These are phyloP conservation scores for Romanogobio albipinnatus DNA, from an alignment of 2,113 vertebrate species.

Conservation along the genomic window DNA sequence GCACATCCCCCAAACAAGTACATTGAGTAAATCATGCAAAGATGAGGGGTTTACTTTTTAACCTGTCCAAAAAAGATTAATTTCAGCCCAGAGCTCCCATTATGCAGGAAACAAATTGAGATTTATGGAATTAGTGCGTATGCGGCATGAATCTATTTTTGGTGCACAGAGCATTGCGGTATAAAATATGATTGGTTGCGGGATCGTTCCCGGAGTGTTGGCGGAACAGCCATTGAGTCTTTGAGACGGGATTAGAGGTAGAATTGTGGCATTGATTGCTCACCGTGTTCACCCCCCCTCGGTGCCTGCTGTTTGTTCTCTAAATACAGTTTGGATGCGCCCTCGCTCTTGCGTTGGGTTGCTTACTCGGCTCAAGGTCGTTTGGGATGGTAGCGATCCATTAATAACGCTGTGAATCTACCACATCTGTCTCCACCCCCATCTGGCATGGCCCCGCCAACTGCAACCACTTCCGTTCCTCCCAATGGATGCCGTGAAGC, in stretches of 20 bases:
- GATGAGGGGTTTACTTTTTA: conserved; percentile 74
- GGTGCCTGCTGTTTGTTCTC: conserved; percentile 70
- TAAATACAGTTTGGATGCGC: conserved; percentile 67
- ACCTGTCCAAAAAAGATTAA: conserved; percentile 72
- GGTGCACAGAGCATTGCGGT: conserved; percentile 10
- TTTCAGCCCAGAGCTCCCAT: conserved; percentile 67
- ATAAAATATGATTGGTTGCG: conserved; percentile 43
- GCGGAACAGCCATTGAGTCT: conserved; percentile 53
- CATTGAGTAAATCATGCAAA: conserved; percentile 57
- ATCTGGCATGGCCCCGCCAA: conserved; percentile 69
- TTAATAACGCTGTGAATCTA: conserved; percentile 79
- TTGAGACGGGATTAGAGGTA: conserved; percentile 58
- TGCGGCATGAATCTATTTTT: conserved; percentile 52
- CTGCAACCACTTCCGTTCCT: conserved; percentile 36
- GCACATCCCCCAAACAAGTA: conserved; percentile 60
- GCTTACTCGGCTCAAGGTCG: conserved; percentile 77
- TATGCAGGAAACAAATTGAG: conserved; percentile 74
- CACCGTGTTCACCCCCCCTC: conserved; percentile 54
- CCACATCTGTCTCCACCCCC: conserved; percentile 66
- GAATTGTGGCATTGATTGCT: conserved; percentile 62
- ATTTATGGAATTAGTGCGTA: conserved; percentile 70
- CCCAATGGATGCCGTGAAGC: conserved; percentile 41
- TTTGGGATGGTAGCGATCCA: conserved; percentile 76
- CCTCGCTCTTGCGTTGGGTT: conserved; percentile 50
- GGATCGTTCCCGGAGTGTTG: conserved; percentile 9